Evolutionary conservation across 2,888 invertebrate genomes (phyloP), one percentile per base, ranked within the genome.

Genomic region (Seladonia tumulorum): DNA sequence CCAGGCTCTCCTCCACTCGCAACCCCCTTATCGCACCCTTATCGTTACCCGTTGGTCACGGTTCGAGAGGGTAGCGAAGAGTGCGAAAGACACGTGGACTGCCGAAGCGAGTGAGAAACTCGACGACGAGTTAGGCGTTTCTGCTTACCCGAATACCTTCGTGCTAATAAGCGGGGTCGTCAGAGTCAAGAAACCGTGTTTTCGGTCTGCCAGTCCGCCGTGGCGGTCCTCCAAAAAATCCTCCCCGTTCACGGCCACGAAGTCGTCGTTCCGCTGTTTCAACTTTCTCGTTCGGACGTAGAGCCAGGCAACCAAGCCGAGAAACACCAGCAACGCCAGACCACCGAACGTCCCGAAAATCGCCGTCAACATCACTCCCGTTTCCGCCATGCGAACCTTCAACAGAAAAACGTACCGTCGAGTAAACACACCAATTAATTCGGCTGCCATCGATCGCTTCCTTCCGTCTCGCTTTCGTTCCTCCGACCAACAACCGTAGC

Each of bases 81-180:
- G 63, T 63, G 25, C 25, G 8, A 63, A 18, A 29, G 63, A 63
- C 63, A 1, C 63, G 63, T 63, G 18, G 29, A 63, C 63, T 8
- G 63, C 0, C 29, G 63, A 18, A 7, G 29, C 63, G 29, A 29
- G 29, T 18, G 7, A 63, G 18, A 29, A 29, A 35, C 18, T 8
- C 18, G 29, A 7, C 45, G 45, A 45, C 12, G 45, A 57, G n/a
- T n/a, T 29, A 29, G 2, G 8, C 10, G 5, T 76, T 10, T 47
- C 5, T 45, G 96, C 97, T 97, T 94, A 97, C 97, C 97, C 97
- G 81, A 97, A 95, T 42, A 97, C 97, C 93, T 97, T 97, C 18
- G 97, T 97, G 91, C 97, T 97, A 91, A 97, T 97, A 77, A 97
- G 95, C 0, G 97, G 97, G 25, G 97, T 97, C 95, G 97, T 97